These are phyloP conservation scores for Tenebrio molitor DNA, from an alignment of 1,140 invertebrate species.

Conservation along the genomic window DNA sequence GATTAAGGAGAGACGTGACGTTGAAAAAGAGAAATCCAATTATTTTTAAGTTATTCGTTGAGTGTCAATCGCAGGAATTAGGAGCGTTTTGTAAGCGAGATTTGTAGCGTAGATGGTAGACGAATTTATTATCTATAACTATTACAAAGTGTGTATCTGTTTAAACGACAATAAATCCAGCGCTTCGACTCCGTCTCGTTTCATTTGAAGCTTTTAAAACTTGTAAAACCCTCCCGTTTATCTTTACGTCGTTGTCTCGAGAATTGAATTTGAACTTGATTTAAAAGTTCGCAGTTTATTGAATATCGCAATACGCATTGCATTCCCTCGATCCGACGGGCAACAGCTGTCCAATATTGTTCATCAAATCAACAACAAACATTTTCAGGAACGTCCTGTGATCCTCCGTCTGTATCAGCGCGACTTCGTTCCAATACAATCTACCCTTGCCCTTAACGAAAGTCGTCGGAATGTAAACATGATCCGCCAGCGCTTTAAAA, in stretches of 20 bases:
- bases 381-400: constrained; percentile 45
- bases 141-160: too few species aligned
- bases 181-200: background rate
- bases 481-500: constrained; percentile 62
- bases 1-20: background rate
- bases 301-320: constrained; percentile 57
- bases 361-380: constrained; percentile 62
- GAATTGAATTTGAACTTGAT: background rate
- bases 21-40: background rate
- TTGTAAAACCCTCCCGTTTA: background rate
- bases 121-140: too few species aligned
- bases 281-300: background rate
- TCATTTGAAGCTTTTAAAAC: background rate
- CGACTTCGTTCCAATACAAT: constrained; percentile 64
- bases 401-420: constrained; percentile 45
- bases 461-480: constrained; percentile 56
- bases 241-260: background rate
- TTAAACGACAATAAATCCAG: background rate
- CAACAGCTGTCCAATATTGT: constrained; percentile 59
- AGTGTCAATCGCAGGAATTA: background rate
- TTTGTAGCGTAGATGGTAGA: too few species aligned
- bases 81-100: too few species aligned
- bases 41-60: background rate
- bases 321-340: constrained; percentile 57
- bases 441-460: constrained; percentile 53